A percentile compares a stretch with the other conserved stretches of the same genome.
Conservation (phyloP, 2,797 vertebrate species). For the Okamejei kenojei region DNA sequence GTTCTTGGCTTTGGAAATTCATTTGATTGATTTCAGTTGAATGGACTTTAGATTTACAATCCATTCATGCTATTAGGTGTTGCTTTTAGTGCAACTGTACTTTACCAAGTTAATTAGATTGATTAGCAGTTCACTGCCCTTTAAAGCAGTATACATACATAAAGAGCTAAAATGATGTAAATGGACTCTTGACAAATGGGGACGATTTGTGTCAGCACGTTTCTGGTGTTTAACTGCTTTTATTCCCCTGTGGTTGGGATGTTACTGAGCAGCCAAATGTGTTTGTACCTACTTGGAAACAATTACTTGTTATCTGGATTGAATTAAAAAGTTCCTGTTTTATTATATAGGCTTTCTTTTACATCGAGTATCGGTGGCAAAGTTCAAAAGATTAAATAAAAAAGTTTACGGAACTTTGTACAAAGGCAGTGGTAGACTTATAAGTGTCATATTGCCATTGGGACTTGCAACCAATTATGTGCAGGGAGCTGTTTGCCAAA, state of each 20-base stretch:
- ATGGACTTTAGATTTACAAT: no score
- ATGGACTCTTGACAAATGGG: not conserved
- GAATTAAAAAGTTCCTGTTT: not conserved
- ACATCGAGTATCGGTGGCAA: not conserved
- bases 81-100: no score
- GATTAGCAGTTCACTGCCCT: not conserved
- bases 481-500: not conserved
- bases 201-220: not conserved
- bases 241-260: no score
- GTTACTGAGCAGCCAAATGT: not conserved
- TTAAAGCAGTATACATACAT: not conserved
- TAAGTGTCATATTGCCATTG: not conserved
- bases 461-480: not conserved
- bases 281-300: not conserved
- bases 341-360: not conserved
- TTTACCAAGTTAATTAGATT: not conserved
- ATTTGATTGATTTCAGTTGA: no score
- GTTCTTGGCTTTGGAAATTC: no score
- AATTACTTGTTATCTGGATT: not conserved
- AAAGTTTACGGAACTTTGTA: not conserved
- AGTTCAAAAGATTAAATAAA: not conserved
- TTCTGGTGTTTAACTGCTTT: not conserved
- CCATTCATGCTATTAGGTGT: no score
- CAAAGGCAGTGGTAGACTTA: not conserved
- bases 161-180: no score